Conservation (phyloP, 2,888 invertebrate genomes). For the Petrolisthes manimaculis region DNA sequence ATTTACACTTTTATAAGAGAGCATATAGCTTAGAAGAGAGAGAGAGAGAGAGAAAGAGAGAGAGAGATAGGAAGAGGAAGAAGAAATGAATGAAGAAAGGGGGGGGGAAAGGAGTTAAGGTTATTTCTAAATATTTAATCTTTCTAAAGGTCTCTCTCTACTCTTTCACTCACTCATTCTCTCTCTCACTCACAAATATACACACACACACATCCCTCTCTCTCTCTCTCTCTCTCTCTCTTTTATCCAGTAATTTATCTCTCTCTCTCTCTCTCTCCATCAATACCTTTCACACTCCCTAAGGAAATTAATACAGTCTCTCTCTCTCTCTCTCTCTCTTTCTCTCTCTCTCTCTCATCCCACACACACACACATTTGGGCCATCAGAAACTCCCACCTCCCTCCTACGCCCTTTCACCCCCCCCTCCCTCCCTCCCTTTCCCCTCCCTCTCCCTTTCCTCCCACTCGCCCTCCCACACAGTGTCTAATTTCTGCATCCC, state of each 20-base stretch:
- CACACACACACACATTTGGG: background rate
- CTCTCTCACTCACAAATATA: background rate
- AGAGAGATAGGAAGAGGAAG: background rate
- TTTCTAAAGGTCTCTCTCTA: background rate
- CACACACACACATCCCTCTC: background rate
- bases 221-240: background rate
- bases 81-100: background rate
- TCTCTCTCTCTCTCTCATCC: background rate
- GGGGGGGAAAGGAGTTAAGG: too few relatives aligned
- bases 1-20: background rate
- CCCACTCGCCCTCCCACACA: background rate
- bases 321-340: background rate
- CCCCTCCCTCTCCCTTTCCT: background rate
- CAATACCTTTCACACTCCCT: background rate
- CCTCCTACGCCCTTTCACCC: background rate
- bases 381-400: background rate
- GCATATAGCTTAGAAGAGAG: background rate
- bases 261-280: background rate
- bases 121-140: too few relatives aligned
- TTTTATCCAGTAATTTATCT: background rate
- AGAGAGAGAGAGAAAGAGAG: too few relatives aligned
- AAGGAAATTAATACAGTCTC: background rate
- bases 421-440: background rate
- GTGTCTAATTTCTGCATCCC: background rate
- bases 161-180: background rate